Evolutionary conservation across 2,888 invertebrate genomes (phyloP), one percentile per base, ranked within the genome.

Genomic region (Sesia apiformis): DNA sequence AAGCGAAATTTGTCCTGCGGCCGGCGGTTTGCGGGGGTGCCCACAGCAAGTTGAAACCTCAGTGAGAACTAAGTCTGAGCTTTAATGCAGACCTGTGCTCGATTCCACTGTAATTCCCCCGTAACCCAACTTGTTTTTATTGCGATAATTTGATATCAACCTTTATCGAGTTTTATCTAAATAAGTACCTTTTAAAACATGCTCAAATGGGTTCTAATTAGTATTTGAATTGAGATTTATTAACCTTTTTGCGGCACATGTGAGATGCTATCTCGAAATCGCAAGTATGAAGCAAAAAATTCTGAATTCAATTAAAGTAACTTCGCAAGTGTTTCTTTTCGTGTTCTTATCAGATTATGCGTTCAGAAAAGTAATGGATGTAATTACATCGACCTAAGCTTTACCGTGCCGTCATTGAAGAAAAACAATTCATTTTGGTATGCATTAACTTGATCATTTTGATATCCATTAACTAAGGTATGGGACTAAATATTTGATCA

Each of bases 1-100:
- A 85, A 85, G 81, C 82, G 75, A 83, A 86, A 85, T 84, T 85
- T 81, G 84, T 85, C 78, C 76, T 78, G 79, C 73, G 76, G 82
- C 73, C 62, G 69, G 75, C 75, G 78, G 81, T 81, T 78, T 76
- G 78, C 69, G 72, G 77, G 77, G 67, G 57, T 66, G 67, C 65
- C 64, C 70, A 66, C 65, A 61, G 66, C 65, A 72, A 80, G 74
- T 84, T 79, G 65, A 62, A 68, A 70, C 72, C 74, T 70, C 64
- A 61, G 59, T 61, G 63, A 61, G 65, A 72, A 74, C 76, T 71
- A 74, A 76, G 74, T 76, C 64, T 62, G 55, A 57, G 60, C 66
- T 68, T 64, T 53, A 66, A 64, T 61, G 66, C 61, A 63, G 76
- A 81, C 76, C 77, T 80, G 72, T 67, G 73, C 67, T 69, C 63